Percentiles rank a stretch among this genome's conserved stretches.
phyloP scores from a whole-genome alignment of 1,140 invertebrate genomes.

The Calosoma granatense region DNA sequence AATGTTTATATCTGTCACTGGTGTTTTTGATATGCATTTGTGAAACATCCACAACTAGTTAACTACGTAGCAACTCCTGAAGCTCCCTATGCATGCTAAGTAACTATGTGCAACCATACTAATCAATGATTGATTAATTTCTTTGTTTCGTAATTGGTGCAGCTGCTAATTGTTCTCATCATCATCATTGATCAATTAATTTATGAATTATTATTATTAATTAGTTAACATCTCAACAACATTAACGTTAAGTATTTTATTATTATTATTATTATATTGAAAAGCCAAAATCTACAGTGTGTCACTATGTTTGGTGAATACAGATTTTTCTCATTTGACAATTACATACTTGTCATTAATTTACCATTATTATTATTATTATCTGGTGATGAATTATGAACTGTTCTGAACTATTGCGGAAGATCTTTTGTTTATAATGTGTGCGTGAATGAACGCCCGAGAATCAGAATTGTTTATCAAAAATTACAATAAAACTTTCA shows the following conservation, averaged over 20 bases:
- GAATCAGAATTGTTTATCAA: not conserved
- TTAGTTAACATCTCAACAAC: constrained; percentile 6
- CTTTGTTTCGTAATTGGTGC: not conserved
- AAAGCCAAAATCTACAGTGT: not conserved
- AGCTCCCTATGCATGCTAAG: no score
- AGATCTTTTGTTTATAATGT: not conserved
- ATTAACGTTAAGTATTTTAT: constrained; percentile 1
- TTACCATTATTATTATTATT: no score
- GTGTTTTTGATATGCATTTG: constrained; percentile 3
- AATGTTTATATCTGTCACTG: no score
- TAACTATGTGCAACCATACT: constrained; percentile 2
- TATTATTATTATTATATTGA: constrained; percentile 1
- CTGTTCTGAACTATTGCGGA: constrained; percentile 4
- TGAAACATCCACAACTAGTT: not conserved
- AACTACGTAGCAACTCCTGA: no score
- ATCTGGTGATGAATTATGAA: not conserved
- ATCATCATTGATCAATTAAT: not conserved
- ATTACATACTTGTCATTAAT: no score
- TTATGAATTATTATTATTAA: not conserved
- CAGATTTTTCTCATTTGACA: no score
- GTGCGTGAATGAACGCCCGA: not conserved
- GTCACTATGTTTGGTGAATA: not conserved
- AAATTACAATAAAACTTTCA: not conserved
- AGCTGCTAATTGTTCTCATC: not conserved
- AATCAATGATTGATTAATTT: no score